These are phyloP conservation scores for Melanotaenia maccullochi DNA, from an alignment of 2,797 vertebrate species.

Conservation along the genomic window DNA sequence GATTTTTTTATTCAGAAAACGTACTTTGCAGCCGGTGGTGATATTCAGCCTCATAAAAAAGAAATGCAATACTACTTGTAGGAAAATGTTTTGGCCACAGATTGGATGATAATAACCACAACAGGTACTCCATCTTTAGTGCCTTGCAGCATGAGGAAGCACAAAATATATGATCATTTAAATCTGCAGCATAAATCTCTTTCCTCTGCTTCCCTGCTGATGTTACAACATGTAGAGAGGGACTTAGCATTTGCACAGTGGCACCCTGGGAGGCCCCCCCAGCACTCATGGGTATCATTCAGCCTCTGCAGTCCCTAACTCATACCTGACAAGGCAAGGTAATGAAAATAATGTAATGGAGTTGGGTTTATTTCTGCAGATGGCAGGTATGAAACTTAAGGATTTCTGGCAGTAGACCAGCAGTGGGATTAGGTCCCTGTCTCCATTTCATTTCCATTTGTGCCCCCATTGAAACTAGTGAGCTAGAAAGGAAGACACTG, in stretches of 20 bases:
- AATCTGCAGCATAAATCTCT: background rate
- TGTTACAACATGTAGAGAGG: constrained; percentile 27
- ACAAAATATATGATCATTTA: background rate
- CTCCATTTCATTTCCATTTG: constrained; percentile 49
- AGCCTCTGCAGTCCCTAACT: constrained; percentile 45
- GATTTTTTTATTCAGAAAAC: background rate
- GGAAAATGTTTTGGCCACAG: background rate
- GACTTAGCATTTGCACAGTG: constrained; percentile 56
- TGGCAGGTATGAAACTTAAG: constrained; percentile 45
- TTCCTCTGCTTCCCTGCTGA: constrained; percentile 38
- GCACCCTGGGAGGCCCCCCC: constrained; percentile 51
- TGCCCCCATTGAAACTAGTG: constrained; percentile 23
- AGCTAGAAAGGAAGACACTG: constrained; percentile 22
- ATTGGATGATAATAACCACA: background rate
- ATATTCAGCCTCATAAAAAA: background rate
- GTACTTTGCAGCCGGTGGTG: background rate
- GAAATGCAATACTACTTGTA: background rate
- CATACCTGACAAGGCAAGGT: constrained; percentile 50
- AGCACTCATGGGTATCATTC: constrained; percentile 49
- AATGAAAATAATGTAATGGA: constrained; percentile 58
- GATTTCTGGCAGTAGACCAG: constrained; percentile 54
- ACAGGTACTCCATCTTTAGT: background rate
- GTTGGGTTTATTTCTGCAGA: constrained; percentile 43
- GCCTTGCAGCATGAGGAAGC: background rate
- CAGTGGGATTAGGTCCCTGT: constrained; percentile 27